Conservation (phyloP, 2,888 invertebrate genomes). For the Acrocyrtus sp. region DNA sequence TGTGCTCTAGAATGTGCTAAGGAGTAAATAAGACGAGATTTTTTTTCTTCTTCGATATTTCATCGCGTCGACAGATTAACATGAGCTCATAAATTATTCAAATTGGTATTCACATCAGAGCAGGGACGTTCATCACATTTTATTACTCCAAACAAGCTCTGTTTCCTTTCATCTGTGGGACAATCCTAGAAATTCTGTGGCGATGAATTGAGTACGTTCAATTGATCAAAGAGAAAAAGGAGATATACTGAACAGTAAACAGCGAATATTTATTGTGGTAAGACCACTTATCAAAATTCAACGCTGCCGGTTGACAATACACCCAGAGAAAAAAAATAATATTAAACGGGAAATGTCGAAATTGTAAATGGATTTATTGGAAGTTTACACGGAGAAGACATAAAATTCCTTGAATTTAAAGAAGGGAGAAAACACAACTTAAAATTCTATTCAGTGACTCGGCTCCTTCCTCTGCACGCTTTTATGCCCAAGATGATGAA, state of each 20-base stretch:
- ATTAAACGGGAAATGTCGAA: too few relatives aligned
- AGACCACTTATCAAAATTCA: background rate
- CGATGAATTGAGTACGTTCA: background rate
- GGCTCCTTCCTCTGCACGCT: too few relatives aligned
- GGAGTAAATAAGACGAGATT: too few relatives aligned
- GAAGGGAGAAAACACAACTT: too few relatives aligned
- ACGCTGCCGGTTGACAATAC: background rate
- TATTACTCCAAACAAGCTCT: too few relatives aligned
- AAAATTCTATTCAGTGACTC: background rate
- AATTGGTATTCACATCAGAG: background rate
- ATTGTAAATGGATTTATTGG: background rate
- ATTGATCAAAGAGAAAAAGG: background rate
- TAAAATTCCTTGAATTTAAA: background rate
- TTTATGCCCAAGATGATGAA: background rate
- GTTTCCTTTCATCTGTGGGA: background rate
- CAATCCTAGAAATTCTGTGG: background rate
- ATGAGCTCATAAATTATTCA: background rate
- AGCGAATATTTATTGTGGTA: too few relatives aligned
- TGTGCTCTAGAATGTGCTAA: too few relatives aligned
- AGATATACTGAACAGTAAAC: too few relatives aligned
- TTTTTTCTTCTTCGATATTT: background rate
- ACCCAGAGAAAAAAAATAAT: too few relatives aligned
- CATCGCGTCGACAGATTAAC: background rate
- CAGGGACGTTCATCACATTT: background rate
- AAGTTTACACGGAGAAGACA: background rate